Conservation (phyloP, 2,113 vertebrate genomes). For the Sylvia atricapilla region DNA sequence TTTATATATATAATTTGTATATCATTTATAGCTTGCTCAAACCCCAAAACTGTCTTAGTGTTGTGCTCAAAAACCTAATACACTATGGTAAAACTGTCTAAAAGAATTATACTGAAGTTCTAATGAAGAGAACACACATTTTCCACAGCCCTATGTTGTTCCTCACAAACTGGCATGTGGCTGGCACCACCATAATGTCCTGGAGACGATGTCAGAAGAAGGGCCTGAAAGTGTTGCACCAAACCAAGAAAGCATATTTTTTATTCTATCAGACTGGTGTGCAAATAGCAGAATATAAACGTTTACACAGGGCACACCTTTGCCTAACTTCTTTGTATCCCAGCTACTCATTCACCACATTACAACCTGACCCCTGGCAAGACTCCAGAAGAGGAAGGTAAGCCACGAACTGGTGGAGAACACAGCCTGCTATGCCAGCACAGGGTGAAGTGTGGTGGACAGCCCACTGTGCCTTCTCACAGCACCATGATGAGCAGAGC, state of each 20-base stretch:
- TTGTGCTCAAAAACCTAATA: neutral
- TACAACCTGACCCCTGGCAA: neutral
- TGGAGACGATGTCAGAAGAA: neutral
- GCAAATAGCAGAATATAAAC: neutral
- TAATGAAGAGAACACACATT: neutral
- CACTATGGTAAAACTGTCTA: neutral
- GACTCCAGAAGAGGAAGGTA: neutral
- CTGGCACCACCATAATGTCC: neutral
- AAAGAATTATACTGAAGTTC: neutral
- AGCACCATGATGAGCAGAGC: neutral
- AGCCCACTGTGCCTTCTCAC: neutral
- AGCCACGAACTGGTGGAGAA: neutral
- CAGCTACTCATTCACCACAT: neutral
- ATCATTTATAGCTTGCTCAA: neutral
- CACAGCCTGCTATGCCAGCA: neutral
- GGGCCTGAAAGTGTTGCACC: neutral
- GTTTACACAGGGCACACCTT: neutral
- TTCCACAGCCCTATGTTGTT: neutral
- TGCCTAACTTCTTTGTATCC: neutral
- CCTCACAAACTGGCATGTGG: neutral
- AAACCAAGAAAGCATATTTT: neutral
- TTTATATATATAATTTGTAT: no score
- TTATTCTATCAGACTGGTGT: neutral
- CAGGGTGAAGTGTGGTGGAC: rapidly evolving
- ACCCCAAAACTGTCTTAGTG: neutral